Base-by-base conservation (phyloP, 2,113 vertebrate genomes). In the Festucalex cinctus region DNA sequence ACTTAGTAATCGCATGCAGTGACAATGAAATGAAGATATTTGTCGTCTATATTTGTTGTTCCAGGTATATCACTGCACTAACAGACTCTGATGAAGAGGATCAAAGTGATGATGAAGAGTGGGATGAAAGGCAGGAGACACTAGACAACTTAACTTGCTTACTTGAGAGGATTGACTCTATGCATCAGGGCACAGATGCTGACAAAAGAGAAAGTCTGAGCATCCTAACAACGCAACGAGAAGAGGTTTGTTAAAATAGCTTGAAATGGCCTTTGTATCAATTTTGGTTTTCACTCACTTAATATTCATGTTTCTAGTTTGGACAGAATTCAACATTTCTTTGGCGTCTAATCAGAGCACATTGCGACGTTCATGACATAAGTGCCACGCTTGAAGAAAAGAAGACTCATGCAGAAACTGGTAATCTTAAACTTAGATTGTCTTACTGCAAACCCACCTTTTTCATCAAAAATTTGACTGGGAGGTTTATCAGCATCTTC, bases 31-130 rank as follows among this genome's bases (percentile, higher is more conserved):
- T 73, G 46, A 66, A 36, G 16, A 9, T 35, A 2, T 36, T 32
- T 13, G 3, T 62, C 59, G 65, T 65, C 22, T 61, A 16, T 69
- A 17, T 72, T 22, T 77, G 3, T 57, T 54, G 86, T 93, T 77
- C 73, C 86, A 99, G 97, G 83, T 98, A 99, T 69, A 92, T 97
- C 58, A 99, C 97, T 0, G 96, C 96, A 69, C 88, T 96, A 77
- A 98, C 95, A 0, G 96, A 98, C 80, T 95, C 95, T n/a, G 92
- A 93, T 14, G 96, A 97, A 80, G 94, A 92, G 71, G 90, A 91
- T 36, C 85, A 80, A 0, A 93, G 92, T 43, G 92, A 89, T 81
- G 69, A 71, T 81, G 86, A 86, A 20, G 61, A 65, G 43, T 39
- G 57, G 2, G 65, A 49, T 8, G 73, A 80, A 46, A 79, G 82